These are phyloP conservation scores for Poecilobothrus nobilitatus DNA, from an alignment of 2,888 invertebrate genomes.

Conservation along the genomic window DNA sequence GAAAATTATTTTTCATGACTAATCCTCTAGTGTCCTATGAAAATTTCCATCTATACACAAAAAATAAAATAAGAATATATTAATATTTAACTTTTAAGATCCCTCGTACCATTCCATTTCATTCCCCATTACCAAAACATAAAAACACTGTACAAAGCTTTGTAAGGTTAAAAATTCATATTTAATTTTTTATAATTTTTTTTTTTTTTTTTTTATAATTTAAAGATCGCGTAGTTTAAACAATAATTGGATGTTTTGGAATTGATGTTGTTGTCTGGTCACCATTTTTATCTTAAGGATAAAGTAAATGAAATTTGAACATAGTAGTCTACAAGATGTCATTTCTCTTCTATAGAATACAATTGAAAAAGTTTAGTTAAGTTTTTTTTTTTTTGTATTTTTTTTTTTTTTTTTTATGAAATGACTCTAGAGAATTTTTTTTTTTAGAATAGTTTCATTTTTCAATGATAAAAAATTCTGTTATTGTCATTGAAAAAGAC, in stretches of 20 bases:
- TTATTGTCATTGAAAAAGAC: neutral
- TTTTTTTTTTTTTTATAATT: too few species aligned
- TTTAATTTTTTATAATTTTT: too few species aligned
- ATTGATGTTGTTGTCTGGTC: neutral
- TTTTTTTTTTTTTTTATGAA: too few species aligned
- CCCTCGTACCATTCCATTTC: too few species aligned
- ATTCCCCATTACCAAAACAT: too few species aligned
- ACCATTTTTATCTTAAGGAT: neutral
- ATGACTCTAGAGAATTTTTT: neutral
- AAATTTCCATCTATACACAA: neutral
- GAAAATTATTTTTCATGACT: neutral
- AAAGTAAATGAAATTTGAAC: too few species aligned
- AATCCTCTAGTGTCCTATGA: neutral
- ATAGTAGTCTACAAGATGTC: neutral
- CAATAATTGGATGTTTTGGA: slow-evolving; percentile 1
- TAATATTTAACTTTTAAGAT: too few species aligned
- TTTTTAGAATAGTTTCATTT: neutral
- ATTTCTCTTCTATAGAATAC: neutral
- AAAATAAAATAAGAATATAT: too few species aligned
- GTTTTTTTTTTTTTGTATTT: too few species aligned
- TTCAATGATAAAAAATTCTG: neutral
- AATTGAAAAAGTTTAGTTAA: too few species aligned
- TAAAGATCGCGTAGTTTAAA: neutral
- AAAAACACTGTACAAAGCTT: too few species aligned
- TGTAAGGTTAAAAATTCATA: too few species aligned